Conservation (phyloP, 2,113 vertebrate genomes). For the Ctenomys sociabilis region DNA sequence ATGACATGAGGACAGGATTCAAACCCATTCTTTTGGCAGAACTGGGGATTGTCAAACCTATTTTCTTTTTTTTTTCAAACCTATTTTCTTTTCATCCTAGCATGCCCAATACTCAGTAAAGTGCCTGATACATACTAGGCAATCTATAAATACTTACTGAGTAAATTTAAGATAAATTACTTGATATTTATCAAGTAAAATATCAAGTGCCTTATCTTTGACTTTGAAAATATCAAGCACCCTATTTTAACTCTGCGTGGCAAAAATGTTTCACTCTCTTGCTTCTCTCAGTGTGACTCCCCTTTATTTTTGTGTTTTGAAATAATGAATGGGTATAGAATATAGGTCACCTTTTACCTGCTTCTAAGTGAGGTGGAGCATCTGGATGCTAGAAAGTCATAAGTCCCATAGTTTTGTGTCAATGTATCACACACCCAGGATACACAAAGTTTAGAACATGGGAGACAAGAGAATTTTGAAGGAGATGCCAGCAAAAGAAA, state of each 20-base stretch:
- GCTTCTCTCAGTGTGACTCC: neutral
- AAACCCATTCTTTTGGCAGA: conserved; percentile 16
- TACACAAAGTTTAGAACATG: neutral
- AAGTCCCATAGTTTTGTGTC: neutral
- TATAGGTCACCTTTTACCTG: neutral
- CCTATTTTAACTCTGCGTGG: neutral
- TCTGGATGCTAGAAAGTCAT: neutral
- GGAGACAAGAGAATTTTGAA: neutral
- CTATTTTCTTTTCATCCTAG: neutral
- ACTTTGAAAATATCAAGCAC: neutral
- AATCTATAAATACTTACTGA: conserved; percentile 40
- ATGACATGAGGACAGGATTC: conserved; percentile 5
- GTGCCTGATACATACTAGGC: neutral
- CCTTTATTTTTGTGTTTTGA: neutral
- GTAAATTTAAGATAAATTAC: conserved; percentile 10
- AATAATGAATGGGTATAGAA: neutral
- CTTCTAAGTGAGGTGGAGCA: neutral
- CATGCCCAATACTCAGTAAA: neutral
- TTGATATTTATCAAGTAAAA: neutral
- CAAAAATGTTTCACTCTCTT: conserved; percentile 26
- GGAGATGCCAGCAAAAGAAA: conserved; percentile 22
- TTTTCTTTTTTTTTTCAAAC: neutral
- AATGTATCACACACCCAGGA: conserved; percentile 7
- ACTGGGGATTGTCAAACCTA: no score
- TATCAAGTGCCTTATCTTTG: neutral